Evolutionary conservation across 2,113 vertebrate species (phyloP), one percentile per base, ranked within the genome.

Genomic region (Mus pahari): DNA sequence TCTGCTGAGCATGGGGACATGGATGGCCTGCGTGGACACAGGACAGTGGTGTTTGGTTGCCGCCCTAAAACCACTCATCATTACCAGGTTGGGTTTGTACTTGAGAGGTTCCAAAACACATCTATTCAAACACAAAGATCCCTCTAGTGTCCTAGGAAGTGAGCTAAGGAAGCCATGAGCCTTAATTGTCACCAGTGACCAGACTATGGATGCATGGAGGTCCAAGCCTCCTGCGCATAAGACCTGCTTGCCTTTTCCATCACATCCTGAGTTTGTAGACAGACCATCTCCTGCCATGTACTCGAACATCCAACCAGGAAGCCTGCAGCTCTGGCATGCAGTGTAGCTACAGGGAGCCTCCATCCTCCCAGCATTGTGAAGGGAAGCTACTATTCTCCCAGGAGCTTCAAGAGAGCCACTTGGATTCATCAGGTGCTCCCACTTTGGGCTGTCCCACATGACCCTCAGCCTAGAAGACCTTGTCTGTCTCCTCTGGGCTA

Each of bases 401-500:
- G 77, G 74, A 82, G 22, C 68, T 3, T 11, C 4, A 9, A 5
- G 31, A 28, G 42, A 5, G 26, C 42, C 55, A 4, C 7, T 0
- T 1, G n/a, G 45, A 45, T 36, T 16, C 24, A 91, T 12, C 0
- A 9, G 3, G 24, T 9, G 48, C 6, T 1, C 1, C 55, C 4
- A 0, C 78, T n/a, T 19, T 19, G 78, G 20, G 20, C 22, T 20
- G 3, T 33, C 36, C 39, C 42, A 62, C 14, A 9, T 26, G 81
- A 73, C 48, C 17, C 5, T 0, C 26, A 1, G 6, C 58, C 58
- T 55, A 42, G 48, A 12, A 70, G 20, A 11, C 33, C 60, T n/a
- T 68, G 66, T 39, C 94, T 90, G 97, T 97, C 16, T 48, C 26
- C 73, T 1, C 79, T 45, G 53, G 6, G n/a, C 53, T 74, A 74